Base-by-base conservation (phyloP, 2,888 invertebrate species). In the Exocentrus adspersus region DNA sequence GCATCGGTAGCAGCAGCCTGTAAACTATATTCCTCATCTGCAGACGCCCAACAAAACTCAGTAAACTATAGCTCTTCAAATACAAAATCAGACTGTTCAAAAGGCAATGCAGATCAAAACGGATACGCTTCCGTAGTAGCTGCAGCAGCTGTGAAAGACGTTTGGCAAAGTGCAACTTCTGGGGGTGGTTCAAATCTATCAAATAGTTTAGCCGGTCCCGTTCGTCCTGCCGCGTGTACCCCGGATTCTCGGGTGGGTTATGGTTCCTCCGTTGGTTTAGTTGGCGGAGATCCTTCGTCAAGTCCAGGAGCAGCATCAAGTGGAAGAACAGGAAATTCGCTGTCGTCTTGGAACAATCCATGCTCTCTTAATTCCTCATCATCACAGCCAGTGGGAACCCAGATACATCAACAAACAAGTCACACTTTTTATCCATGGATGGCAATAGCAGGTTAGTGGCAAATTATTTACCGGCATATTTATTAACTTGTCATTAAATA, bases 371-470 rank as follows among this genome's bases (percentile, higher is more conserved):
- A 93, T 80, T 90, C 92, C 74, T 87, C 93, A 71, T 90, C 92
- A 70, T 89, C 92, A 80, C 90, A 91, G 83, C 89, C 90, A 72
- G 87, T 87, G 71, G 89, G 91, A 53, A 92, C 93, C 77, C 94
- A 92, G 81, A 91, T 94, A 75, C 94, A 94, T 85, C 95, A 95
- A 85, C 93, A 93, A 86, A 88, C 92, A 84, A 93, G 91, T 85
- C 95, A 95, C 89, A 95, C 95, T 81, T 96, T 96, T 87, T 96
- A 96, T 86, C 96, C 96, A 78, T 96, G 96, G 96, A 96, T 96
- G 96, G 95, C 95, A 86, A 95, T 96, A 88, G 95, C 95, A 95
- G 96, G 96, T 51, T 51, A 32, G 51, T 51, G 19, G 30, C 95
- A 85, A 91, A 93, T 88, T 75, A 32, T 68, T 32, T 61, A 28